phyloP scores from a whole-genome alignment of 2,888 invertebrate genomes.

The Helobdella robusta region DNA sequence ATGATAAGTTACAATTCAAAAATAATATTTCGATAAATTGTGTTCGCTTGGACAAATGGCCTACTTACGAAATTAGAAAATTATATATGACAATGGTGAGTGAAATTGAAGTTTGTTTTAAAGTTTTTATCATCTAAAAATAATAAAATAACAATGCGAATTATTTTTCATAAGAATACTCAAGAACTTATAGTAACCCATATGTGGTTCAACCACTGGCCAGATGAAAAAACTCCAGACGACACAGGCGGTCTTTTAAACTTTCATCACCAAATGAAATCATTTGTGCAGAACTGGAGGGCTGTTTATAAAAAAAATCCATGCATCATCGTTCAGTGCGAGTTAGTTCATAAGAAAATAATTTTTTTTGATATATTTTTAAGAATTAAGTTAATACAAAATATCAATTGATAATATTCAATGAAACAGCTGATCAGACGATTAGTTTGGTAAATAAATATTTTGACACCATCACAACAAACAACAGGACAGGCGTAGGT shows the following conservation, averaged over 20 bases:
- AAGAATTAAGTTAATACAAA: too few relatives aligned
- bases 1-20: neutral
- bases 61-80: conserved; percentile 1
- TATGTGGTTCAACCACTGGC: conserved; percentile 8
- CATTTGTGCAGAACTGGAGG: neutral
- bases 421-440: too few relatives aligned
- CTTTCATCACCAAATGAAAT: neutral
- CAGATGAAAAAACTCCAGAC: conserved; percentile 13
- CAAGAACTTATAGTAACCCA: neutral
- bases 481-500: conserved; percentile 19
- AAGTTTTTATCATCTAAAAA: too few relatives aligned
- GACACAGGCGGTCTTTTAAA: conserved; percentile 9
- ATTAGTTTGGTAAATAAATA: too few relatives aligned
- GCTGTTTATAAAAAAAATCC: neutral
- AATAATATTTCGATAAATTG: neutral
- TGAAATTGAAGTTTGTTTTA: too few relatives aligned
- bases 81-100: conserved; percentile 2
- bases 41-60: neutral
- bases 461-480: too few relatives aligned
- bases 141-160: too few relatives aligned
- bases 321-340: conserved; percentile 21
- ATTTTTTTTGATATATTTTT: too few relatives aligned
- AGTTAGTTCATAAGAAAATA: conserved; percentile 6
- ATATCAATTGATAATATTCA: too few relatives aligned
- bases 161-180: too few relatives aligned